Percentiles rank a stretch among this genome's conserved stretches.
These are phyloP conservation scores for Atopsyche davidsoni DNA, from an alignment of 1,140 invertebrate genomes.

Conservation along the genomic window DNA sequence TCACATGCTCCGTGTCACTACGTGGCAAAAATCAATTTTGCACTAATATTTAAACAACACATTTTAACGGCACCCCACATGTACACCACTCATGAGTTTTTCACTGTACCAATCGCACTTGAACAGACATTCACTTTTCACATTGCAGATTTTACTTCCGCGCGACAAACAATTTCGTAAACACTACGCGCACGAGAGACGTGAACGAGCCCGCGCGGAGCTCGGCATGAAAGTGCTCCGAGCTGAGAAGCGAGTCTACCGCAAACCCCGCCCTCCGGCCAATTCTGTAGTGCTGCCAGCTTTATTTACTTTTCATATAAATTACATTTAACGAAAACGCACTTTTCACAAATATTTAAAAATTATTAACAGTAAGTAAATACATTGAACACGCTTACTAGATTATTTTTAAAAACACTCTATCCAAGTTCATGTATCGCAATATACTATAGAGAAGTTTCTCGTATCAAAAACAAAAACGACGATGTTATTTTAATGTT, in stretches of 20 bases:
- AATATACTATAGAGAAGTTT: too few relatives aligned
- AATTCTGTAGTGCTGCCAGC: constrained; percentile 26
- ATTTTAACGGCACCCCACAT: constrained; percentile 45
- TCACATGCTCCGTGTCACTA: constrained; percentile 32
- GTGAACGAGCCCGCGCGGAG: constrained; percentile 48
- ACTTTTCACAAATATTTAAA: too few relatives aligned
- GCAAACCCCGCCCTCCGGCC: constrained; percentile 14
- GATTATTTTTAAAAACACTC: too few relatives aligned
- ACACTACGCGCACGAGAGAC: constrained; percentile 47
- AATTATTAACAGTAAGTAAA: too few relatives aligned
- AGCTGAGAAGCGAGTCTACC: constrained; percentile 2
- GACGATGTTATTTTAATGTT: too few relatives aligned
- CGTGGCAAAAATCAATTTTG: constrained; percentile 52
- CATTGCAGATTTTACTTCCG: constrained; percentile 47
- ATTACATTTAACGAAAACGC: background rate
- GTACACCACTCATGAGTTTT: constrained; percentile 40
- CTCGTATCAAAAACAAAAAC: too few relatives aligned
- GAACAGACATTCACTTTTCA: constrained; percentile 45
- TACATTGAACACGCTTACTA: too few relatives aligned
- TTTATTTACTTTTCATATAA: constrained; percentile 7
- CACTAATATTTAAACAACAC: constrained; percentile 45
- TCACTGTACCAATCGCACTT: constrained; percentile 37
- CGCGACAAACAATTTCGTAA: constrained; percentile 40
- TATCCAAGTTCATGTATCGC: too few relatives aligned
- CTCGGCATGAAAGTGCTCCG: constrained; percentile 46